These are phyloP conservation scores for Lethrus apterus DNA, from an alignment of 1,140 invertebrate genomes.

Conservation along the genomic window DNA sequence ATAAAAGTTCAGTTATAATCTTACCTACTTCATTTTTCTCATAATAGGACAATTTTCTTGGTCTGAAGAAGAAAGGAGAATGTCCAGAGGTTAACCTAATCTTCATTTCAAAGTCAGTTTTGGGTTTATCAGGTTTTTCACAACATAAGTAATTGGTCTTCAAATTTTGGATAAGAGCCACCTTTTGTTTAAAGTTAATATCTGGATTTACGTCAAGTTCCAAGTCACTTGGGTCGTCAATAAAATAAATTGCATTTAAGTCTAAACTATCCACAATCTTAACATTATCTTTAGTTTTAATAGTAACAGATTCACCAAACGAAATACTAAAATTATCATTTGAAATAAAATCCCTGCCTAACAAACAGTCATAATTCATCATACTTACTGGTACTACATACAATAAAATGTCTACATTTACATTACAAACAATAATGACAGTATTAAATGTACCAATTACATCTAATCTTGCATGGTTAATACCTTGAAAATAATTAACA, in stretches of 20 bases:
- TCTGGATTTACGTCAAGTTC: neutral
- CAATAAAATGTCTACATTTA: neutral
- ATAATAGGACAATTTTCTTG: neutral
- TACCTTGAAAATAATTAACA: conserved; percentile 4
- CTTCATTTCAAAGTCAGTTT: neutral
- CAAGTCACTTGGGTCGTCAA: neutral
- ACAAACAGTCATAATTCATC: neutral
- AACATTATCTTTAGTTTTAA: neutral
- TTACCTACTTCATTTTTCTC: conserved; percentile 7
- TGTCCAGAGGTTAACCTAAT: neutral
- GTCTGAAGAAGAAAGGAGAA: neutral
- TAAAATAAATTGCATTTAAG: neutral
- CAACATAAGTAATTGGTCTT: neutral
- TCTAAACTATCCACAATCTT: neutral
- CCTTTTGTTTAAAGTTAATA: too few species aligned
- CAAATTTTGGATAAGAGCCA: neutral
- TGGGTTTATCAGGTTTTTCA: neutral
- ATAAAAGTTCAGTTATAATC: conserved; percentile 11
- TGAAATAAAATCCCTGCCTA: conserved; percentile 7
- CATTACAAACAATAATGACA: conserved; percentile 1
- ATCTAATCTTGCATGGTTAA: neutral
- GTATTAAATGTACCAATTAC: too few species aligned
- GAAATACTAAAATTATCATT: neutral
- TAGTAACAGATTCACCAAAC: neutral
- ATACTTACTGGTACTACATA: conserved; percentile 3